Evolutionary conservation across 2,113 vertebrate species (phyloP).

Genomic region (Lamprologus speciosus): DNA sequence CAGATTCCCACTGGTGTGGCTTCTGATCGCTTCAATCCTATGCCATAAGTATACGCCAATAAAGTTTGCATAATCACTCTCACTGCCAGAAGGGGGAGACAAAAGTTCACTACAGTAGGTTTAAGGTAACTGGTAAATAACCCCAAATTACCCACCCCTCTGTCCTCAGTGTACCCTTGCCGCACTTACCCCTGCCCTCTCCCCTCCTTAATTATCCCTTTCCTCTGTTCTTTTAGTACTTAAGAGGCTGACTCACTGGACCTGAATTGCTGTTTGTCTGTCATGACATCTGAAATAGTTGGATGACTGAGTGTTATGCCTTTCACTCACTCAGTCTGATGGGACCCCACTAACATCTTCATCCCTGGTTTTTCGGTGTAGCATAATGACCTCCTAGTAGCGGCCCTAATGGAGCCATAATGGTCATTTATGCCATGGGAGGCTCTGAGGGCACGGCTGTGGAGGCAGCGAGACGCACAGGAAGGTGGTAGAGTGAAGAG

Average conservation of each 20-base stretch:
- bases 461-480: conserved; percentile 42
- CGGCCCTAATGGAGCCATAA: conserved; percentile 70
- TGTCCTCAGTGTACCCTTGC: conserved; percentile 12
- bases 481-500: conserved; percentile 21
- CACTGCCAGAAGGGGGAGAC: not conserved
- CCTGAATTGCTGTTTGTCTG: conserved; percentile 56
- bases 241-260: conserved; percentile 55
- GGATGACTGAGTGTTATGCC: conserved; percentile 61
- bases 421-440: conserved; percentile 66
- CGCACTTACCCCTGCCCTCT: conserved; percentile 15
- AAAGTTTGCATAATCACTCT: not conserved
- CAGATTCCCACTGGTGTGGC: not conserved
- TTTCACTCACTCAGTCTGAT: conserved; percentile 51
- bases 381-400: conserved; percentile 64
- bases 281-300: conserved; percentile 59
- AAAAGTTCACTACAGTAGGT: not conserved
- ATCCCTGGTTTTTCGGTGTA: conserved; percentile 55
- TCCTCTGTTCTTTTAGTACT: conserved; percentile 27
- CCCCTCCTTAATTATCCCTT: conserved; percentile 38
- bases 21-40: not conserved
- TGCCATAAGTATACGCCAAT: not conserved
- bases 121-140: conserved; percentile 9
- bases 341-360: conserved; percentile 64
- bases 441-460: conserved; percentile 53
- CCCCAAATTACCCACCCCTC: not conserved